These are phyloP conservation scores for Enteromius radiatus DNA, from an alignment of 2,797 vertebrate species.

Conservation along the genomic window DNA sequence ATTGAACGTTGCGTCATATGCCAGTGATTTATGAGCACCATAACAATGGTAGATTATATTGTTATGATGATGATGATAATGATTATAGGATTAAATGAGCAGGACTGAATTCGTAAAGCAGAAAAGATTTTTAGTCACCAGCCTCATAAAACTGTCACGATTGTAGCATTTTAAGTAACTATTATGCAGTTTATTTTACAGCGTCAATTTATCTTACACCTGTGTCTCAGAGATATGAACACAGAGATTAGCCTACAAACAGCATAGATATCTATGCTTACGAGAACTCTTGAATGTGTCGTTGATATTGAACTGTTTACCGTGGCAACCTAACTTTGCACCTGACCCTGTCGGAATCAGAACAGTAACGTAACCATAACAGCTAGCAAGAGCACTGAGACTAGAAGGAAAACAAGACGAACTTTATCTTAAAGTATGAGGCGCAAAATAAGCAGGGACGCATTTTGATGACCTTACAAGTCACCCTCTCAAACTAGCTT, in stretches of 20 bases:
- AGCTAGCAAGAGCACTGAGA: not conserved
- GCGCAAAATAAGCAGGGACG: not conserved
- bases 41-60: slow-evolving; percentile 16
- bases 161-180: slow-evolving; percentile 4
- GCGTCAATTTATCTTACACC: not conserved
- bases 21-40: slow-evolving; percentile 8
- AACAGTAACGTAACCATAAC: slow-evolving; percentile 3
- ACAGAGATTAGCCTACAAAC: not conserved
- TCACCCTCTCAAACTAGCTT: slow-evolving; percentile 7
- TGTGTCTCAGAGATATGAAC: not conserved
- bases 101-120: not conserved
- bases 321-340: not conserved
- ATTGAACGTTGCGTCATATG: slow-evolving; percentile 12
- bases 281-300: not conserved
- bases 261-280: not conserved
- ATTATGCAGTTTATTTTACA: slow-evolving; percentile 13
- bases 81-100: slow-evolving; percentile 25
- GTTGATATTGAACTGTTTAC: not conserved
- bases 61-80: slow-evolving; percentile 24
- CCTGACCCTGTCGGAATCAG: not conserved
- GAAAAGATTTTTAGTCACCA: slow-evolving; percentile 13
- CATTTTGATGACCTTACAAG: slow-evolving; percentile 10
- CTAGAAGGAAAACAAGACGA: not conserved
- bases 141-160: slow-evolving; percentile 19
- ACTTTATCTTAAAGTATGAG: not conserved